phyloP scores from a whole-genome alignment of 1,140 invertebrate genomes.

The Meloidogyne exigua region DNA sequence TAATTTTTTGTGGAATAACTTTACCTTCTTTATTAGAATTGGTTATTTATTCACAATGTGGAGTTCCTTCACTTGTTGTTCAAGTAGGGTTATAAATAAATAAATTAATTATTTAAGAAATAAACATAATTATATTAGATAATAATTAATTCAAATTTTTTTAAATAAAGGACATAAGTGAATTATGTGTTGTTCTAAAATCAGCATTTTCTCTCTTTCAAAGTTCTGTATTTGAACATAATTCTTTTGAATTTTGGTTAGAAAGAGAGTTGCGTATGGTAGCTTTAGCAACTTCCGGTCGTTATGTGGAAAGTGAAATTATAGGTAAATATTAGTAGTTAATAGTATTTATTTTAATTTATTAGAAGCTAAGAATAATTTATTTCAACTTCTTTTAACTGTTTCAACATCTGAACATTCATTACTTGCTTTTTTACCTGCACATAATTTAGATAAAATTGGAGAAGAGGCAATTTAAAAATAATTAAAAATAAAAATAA shows the following conservation, averaged over 20 bases:
- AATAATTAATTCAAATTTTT: slow-evolving; percentile 5
- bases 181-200: slow-evolving; percentile 49
- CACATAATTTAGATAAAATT: slow-evolving; percentile 26
- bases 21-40: slow-evolving; percentile 47
- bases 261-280: slow-evolving; percentile 33
- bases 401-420: slow-evolving; percentile 30
- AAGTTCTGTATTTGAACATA: slow-evolving; percentile 44
- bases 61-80: slow-evolving; percentile 52
- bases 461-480: neutral
- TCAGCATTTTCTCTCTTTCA: slow-evolving; percentile 44
- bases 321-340: neutral
- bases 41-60: slow-evolving; percentile 48
- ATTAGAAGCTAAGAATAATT: slow-evolving; percentile 11
- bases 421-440: slow-evolving; percentile 34
- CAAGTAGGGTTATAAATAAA: slow-evolving; percentile 30
- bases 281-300: slow-evolving; percentile 19
- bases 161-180: slow-evolving; percentile 48
- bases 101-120: no score
- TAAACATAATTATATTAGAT: no score
- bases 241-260: slow-evolving; percentile 44
- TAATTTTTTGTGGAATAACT: slow-evolving; percentile 50
- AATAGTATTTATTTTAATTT: slow-evolving; percentile 1
- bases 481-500: neutral
- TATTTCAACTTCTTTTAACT: slow-evolving; percentile 15
- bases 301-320: slow-evolving; percentile 9